Evolutionary conservation across 2,797 vertebrate genomes (phyloP), one percentile per base, ranked within the genome.

Genomic region (Galagoides demidoff): DNA sequence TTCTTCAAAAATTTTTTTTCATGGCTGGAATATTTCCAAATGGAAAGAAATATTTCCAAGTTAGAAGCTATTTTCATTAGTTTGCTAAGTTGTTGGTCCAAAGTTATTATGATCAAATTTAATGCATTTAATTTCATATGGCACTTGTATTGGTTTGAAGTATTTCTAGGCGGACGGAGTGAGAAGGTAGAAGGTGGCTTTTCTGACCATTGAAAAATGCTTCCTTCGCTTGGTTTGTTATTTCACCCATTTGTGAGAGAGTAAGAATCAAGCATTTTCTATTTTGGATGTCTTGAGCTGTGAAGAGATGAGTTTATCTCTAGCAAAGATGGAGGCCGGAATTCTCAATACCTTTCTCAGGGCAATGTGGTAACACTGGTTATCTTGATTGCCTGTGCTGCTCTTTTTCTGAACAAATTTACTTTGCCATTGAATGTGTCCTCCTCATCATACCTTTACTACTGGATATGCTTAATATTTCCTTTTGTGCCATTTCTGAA

Each of bases 381-480:
- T 98, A 98, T 98, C 97, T 98, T 97, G 97, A 97, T 97, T 98
- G 97, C 97, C 70, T 96, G 70, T 83, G 77, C 92, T 83, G 89
- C 93, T 95, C 85, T 94, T 98, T 97, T 93, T 96, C 89, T 95
- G 95, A 96, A 77, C 68, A 0, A 92, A 96, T 97, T 98, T 95
- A 87, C 89, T 97, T 92, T 73, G 85, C 43, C 89, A 90, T 96
- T 98, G 96, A 97, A 96, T 97, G 70, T 90, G 89, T 93, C 92
- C 92, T 95, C 93, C 91, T 89, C 97, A 74, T 97, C 97, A 95
- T 97, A 97, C 97, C 97, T 98, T 97, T 96, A 95, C 93, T 90
- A 92, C 89, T 89, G 81, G 95, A 96, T 96, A 95, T 57, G 94
- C 77, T 97, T 97, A 97, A 97, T 97, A 84, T 97, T 96, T 95